Percentiles rank a stretch among this genome's conserved stretches.
Conservation (phyloP, 1,140 invertebrate genomes). For the Heliconius hermathena region DNA sequence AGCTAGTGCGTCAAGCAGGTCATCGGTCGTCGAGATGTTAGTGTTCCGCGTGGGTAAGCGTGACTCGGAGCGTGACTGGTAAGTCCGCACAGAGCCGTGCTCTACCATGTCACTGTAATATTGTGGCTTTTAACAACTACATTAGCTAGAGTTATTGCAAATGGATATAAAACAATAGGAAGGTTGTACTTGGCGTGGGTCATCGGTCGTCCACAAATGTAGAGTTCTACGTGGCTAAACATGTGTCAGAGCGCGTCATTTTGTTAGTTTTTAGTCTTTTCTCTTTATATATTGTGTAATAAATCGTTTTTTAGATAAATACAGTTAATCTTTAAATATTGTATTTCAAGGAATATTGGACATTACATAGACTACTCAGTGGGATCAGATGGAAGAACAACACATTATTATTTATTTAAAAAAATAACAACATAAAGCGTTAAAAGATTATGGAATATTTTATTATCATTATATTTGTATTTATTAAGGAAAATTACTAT, state of each 20-base stretch:
- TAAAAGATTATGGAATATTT: too few species aligned
- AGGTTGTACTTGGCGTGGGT: background rate
- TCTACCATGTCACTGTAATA: constrained; percentile 42
- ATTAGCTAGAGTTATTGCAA: constrained; percentile 11
- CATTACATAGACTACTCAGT: too few species aligned
- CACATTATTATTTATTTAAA: too few species aligned
- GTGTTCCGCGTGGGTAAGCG: constrained; percentile 44
- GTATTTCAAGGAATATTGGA: too few species aligned
- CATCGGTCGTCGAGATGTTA: constrained; percentile 39
- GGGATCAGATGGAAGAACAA: too few species aligned
- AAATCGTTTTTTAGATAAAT: too few species aligned
- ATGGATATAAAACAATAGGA: background rate
- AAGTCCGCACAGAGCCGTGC: constrained; percentile 38
- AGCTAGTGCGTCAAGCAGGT: constrained; percentile 37
- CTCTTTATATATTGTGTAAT: too few species aligned
- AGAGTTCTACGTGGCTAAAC: constrained; percentile 7
- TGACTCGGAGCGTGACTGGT: constrained; percentile 46
- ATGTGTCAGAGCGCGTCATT: background rate
- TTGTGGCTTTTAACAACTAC: constrained; percentile 16
- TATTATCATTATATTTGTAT: too few species aligned
- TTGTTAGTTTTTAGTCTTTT: background rate
- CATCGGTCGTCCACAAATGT: background rate
- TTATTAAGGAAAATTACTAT: too few species aligned
- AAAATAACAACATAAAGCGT: too few species aligned
- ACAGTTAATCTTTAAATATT: too few species aligned